Evolutionary conservation across 2,113 vertebrate genomes (phyloP), one percentile per base, ranked within the genome.

Genomic region (Sorex fumeus): DNA sequence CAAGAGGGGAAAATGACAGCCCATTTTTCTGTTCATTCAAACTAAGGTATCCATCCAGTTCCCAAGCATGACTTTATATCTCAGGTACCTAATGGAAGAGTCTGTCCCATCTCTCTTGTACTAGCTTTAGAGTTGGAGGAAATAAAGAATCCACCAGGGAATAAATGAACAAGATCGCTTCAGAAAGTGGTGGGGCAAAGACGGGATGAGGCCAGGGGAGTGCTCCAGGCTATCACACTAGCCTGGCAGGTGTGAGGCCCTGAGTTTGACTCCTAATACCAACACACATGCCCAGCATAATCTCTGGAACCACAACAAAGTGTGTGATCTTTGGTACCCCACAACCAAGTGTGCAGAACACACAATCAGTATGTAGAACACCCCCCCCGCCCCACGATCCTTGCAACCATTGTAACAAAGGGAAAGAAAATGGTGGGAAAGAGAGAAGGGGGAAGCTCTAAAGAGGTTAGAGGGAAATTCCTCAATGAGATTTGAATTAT

Each of bases 1-100:
- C 15, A 3, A 50, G 25, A 80, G 6, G 27, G 25, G 28, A 28
- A 9, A 28, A 28, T 8, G 62, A 15, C 4, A 28, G 6, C 25
- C 43, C 53, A 62, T 91, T 74, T 36, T 43, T 45, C 92, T 15
- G 53, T 80, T 70, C 78, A 40, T 84, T 76, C 16, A 79, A 66
- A 83, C 1, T 40, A 3, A 16, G 72, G 15, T 3, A 28, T 45
- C 64, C 13, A 32, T 40, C 16, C 40, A 8, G 36, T 67, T 60
- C 21, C 19, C 18, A 69, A 36, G 70, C 11, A 27, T 3, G 6
- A 30, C 16, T 2, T 53, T 67, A 74, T 34, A n/a, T 76, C n/a
- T 86, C 72, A 77, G 66, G 36, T 40, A 53, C 8, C 10, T 3
- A 47, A 18, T 23, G 43, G 18, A 21, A 10, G 71, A 47, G 15